These are phyloP conservation scores for Patiria miniata DNA, from an alignment of 35 echinoderm and acorn worm genomes.

Conservation along the genomic window DNA sequence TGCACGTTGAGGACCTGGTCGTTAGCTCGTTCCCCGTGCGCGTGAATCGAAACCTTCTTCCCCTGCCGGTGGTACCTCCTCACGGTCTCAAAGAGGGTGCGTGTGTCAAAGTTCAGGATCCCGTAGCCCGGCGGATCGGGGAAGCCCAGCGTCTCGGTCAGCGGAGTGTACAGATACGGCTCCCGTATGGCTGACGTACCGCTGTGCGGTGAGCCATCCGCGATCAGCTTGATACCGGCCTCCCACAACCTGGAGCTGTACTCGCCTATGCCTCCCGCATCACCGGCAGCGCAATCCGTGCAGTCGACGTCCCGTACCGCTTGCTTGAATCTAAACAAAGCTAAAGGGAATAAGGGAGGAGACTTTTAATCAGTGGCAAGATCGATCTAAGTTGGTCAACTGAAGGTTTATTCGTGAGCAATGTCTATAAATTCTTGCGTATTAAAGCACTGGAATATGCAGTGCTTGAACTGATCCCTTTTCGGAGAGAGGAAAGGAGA, in stretches of 20 bases:
- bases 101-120: neutral
- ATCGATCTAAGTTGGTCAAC: too few relatives aligned
- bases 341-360: neutral
- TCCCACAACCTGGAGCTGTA: conserved; percentile 35
- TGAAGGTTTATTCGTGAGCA: neutral
- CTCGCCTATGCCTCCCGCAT: neutral
- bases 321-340: neutral
- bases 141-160: conserved; percentile 46
- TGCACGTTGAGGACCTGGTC: conserved; percentile 38
- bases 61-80: neutral
- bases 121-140: conserved; percentile 19
- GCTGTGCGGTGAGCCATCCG: conserved; percentile 28
- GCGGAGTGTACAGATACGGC: conserved; percentile 24
- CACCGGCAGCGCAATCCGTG: neutral
- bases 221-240: conserved; percentile 21
- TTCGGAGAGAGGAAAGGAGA: too few relatives aligned
- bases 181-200: conserved; percentile 16
- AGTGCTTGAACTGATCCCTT: too few relatives aligned
- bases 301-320: neutral
- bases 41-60: conserved; percentile 1
- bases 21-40: conserved; percentile 40
- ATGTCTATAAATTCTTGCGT: neutral
- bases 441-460: neutral
- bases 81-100: neutral
- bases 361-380: too few relatives aligned